phyloP scores from a whole-genome alignment of 2,113 vertebrate genomes.

The Pelecanus crispus region DNA sequence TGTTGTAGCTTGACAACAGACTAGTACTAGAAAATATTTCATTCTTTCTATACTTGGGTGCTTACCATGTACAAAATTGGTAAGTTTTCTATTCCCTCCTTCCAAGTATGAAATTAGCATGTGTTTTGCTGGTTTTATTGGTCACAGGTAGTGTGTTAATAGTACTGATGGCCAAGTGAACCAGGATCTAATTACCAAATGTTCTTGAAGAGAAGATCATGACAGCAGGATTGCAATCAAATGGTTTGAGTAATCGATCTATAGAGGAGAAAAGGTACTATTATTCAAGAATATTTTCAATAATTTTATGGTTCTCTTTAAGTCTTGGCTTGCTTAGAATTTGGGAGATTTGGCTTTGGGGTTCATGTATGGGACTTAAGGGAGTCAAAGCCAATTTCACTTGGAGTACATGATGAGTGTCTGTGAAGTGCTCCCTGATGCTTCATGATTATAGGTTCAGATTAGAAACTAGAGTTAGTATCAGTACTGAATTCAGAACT shows the following conservation, averaged over 20 bases:
- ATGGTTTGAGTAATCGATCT: background rate
- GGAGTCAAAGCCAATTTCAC: background rate
- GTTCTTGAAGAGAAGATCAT: background rate
- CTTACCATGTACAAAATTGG: background rate
- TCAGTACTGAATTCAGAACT: background rate
- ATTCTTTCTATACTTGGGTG: background rate
- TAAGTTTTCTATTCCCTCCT: background rate
- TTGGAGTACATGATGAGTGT: background rate
- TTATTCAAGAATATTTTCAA: background rate
- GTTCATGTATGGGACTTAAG: background rate
- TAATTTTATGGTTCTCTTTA: background rate
- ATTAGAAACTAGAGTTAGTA: background rate
- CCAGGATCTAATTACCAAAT: background rate
- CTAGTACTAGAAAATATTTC: background rate
- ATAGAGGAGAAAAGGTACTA: background rate
- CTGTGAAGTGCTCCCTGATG: background rate
- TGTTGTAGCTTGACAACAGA: background rate
- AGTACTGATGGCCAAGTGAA: background rate
- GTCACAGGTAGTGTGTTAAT: background rate
- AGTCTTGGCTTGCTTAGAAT: background rate
- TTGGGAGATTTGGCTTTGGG: background rate
- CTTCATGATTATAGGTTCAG: background rate
- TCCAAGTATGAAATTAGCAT: background rate
- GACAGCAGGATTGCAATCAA: background rate
- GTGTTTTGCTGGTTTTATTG: background rate